Evolutionary conservation across 2,888 invertebrate species (phyloP), one percentile per base, ranked within the genome.

Genomic region (Plebejus argus): DNA sequence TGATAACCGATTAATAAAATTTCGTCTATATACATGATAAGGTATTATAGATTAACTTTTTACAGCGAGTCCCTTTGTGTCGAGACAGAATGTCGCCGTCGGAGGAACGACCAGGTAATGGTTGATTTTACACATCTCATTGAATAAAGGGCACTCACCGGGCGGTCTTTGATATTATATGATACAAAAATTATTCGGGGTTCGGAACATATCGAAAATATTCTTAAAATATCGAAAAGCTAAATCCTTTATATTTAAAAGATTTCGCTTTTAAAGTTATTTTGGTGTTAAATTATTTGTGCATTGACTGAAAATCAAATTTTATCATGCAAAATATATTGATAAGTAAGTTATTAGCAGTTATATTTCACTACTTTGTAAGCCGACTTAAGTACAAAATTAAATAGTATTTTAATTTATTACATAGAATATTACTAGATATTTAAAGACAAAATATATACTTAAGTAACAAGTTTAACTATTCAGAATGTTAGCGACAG

Each of bases 51-150:
- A 28, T 66, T 66, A 66, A 28, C 6, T 66, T 33, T 66, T 66
- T 66, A 28, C 15, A 28, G 23, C 20, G 15, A 15, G 15, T 66
- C 28, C 28, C 76, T 76, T 66, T 66, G 39, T 76, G 56, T 70
- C 90, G 88, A 91, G 92, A 92, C 92, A 82, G 79, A 79, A 80
- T 81, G 92, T 89, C 92, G 91, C 87, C 92, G 76, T 70, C 28
- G 87, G 89, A 88, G 89, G 88, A 90, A 90, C 87, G 90, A 89
- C 89, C 90, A 91, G 86, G 86, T 86, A 83, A 89, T 89, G 88
- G 86, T 80, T 80, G 74, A 74, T 74, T 49, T 74, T 74, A 45
- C 45, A 74, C 53, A 53, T 74, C 53, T 53, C 74, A 74, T 53
- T 74, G 53, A 74, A 49, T 28, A 49, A 28, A 53, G 74, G 74